A percentile compares a stretch with the other conserved stretches of the same genome.
Evolutionary conservation across 2,888 invertebrate genomes (phyloP).

Genomic region (Drosophila subquinaria): DNA sequence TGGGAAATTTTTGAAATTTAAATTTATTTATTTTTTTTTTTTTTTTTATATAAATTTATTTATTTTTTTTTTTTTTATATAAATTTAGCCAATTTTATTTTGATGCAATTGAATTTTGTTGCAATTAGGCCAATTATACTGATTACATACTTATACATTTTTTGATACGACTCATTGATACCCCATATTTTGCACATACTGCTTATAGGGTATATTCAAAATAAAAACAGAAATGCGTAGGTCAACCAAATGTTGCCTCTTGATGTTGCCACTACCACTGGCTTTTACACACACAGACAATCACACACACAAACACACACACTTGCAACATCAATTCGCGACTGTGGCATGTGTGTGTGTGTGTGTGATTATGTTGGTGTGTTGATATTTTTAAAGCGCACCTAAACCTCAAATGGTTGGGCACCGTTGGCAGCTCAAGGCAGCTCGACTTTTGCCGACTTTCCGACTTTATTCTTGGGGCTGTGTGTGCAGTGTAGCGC

Average conservation of each 20-base stretch:
- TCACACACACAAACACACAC: background rate
- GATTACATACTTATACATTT: too few species aligned
- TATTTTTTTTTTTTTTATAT: too few species aligned
- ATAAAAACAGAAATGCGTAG: constrained; percentile 33
- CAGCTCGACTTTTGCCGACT: constrained; percentile 29
- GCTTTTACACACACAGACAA: background rate
- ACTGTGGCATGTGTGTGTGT: background rate
- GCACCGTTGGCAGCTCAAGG: constrained; percentile 31
- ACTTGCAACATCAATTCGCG: constrained; percentile 21
- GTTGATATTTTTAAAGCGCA: constrained; percentile 32
- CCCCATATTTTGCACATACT: background rate
- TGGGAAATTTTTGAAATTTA: too few species aligned
- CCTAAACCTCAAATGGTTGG: constrained; percentile 54
- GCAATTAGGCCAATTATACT: too few species aligned
- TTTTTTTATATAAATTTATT: too few species aligned
- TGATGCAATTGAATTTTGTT: too few species aligned
- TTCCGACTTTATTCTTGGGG: constrained; percentile 14
- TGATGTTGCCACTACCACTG: constrained; percentile 35
- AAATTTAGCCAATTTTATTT: too few species aligned
- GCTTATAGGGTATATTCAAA: constrained; percentile 5
- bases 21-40: too few species aligned
- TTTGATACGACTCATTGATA: background rate
- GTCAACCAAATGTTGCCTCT: constrained; percentile 42
- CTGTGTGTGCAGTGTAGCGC: constrained; percentile 66
- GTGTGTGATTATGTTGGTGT: background rate